Percentiles rank a stretch among this genome's conserved stretches.
Conservation (phyloP, 2,113 vertebrate genomes). For the Myrmecobius fasciatus region DNA sequence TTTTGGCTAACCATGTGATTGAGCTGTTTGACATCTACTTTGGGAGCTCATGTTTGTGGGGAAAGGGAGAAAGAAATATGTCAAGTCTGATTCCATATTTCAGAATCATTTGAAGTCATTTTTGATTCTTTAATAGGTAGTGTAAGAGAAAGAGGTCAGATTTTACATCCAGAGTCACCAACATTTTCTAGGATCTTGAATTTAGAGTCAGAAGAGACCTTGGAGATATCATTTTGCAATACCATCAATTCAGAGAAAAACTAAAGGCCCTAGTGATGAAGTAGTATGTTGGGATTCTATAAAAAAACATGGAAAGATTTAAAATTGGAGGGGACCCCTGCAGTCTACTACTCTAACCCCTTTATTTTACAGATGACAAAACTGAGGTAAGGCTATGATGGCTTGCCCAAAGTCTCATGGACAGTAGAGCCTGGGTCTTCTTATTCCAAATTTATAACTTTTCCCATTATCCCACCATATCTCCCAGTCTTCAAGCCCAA, state of each 20-base stretch:
- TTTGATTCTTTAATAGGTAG: not conserved
- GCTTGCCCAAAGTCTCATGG: not conserved
- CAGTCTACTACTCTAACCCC: not conserved
- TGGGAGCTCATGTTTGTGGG: slow-evolving; percentile 41
- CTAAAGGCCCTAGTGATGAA: not conserved
- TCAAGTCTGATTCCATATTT: slow-evolving; percentile 21
- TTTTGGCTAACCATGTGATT: slow-evolving; percentile 25
- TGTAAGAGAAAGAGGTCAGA: not conserved
- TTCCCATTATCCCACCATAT: not conserved
- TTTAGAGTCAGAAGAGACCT: not conserved
- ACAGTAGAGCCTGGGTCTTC: not conserved
- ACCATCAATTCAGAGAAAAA: not conserved
- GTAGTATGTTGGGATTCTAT: not conserved
- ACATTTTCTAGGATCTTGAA: not conserved
- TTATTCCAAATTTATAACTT: not conserved
- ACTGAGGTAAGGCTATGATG: not conserved
- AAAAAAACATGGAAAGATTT: not conserved
- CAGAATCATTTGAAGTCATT: not conserved
- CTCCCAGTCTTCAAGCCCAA: not conserved
- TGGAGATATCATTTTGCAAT: not conserved
- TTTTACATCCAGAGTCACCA: not conserved
- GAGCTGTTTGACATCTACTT: slow-evolving; percentile 6
- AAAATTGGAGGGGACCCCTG: not conserved
- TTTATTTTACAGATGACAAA: not conserved
- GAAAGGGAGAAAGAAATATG: slow-evolving; percentile 37